Conservation (phyloP, 2,113 vertebrate species). For the Misgurnus mizolepis region DNA sequence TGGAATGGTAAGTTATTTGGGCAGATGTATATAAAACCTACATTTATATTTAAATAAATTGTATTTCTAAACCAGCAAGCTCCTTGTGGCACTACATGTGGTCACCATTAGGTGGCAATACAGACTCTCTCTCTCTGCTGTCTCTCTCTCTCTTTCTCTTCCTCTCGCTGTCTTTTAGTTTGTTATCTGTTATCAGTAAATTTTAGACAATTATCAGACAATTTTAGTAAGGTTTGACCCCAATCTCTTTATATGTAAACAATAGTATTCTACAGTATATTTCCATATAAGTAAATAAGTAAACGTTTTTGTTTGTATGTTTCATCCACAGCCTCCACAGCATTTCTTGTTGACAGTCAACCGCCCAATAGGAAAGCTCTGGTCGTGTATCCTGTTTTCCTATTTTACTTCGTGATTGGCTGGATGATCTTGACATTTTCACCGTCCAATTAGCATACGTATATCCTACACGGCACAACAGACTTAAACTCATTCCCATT, state of each 20-base stretch:
- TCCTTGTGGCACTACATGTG: neutral
- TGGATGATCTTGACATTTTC: slow-evolving; percentile 96
- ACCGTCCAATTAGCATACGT: slow-evolving; percentile 52
- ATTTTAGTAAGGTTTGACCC: too few species aligned
- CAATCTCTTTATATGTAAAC: too few species aligned
- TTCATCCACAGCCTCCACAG: slow-evolving; percentile 84
- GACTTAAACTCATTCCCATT: slow-evolving; percentile 4
- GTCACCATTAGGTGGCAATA: slow-evolving; percentile 43
- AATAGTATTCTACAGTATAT: too few species aligned
- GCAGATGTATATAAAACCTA: neutral
- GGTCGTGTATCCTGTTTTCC: slow-evolving; percentile 93
- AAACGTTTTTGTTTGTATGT: slow-evolving; percentile 12
- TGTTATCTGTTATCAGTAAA: too few species aligned
- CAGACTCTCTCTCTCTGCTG: neutral
- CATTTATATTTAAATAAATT: neutral
- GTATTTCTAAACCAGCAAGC: neutral
- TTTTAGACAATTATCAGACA: neutral
- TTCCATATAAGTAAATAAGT: neutral
- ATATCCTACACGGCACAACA: neutral
- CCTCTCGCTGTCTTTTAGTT: too few species aligned
- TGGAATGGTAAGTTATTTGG: too few species aligned
- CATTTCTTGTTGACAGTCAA: slow-evolving; percentile 93
- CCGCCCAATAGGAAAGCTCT: slow-evolving; percentile 90
- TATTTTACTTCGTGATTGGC: slow-evolving; percentile 97
- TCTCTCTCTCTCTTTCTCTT: neutral